Conservation (phyloP, 2,888 invertebrate species). For the Metopia argyrocephala region DNA sequence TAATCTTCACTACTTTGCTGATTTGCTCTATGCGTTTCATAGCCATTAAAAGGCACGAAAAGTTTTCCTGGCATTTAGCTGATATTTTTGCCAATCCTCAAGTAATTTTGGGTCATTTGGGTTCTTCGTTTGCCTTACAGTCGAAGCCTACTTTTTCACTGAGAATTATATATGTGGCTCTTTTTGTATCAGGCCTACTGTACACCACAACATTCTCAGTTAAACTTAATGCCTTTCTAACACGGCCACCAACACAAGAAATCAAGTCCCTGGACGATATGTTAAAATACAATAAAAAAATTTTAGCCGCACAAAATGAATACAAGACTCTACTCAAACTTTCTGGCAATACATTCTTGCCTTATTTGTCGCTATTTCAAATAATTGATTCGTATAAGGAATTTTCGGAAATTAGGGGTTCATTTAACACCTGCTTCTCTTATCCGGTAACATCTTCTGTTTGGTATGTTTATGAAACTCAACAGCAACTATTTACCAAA, state of each 20-base stretch:
- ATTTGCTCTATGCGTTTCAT: constrained; percentile 9
- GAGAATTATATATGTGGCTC: constrained; percentile 57
- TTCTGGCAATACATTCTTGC: constrained; percentile 41
- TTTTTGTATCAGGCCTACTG: constrained; percentile 63
- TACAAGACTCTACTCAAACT: constrained; percentile 40
- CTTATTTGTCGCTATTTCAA: constrained; percentile 55
- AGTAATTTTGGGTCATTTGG: constrained; percentile 61
- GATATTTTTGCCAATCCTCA: constrained; percentile 61
- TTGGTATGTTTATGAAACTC: constrained; percentile 62
- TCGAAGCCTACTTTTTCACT: constrained; percentile 15
- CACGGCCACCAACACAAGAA: constrained; percentile 54
- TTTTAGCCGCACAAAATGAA: constrained; percentile 30
- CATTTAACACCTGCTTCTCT: constrained; percentile 56
- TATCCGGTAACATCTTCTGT: constrained; percentile 64
- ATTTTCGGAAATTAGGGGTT: constrained; percentile 58
- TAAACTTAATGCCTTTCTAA: constrained; percentile 63
- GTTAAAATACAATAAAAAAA: constrained; percentile 34
- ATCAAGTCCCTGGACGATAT: constrained; percentile 61
- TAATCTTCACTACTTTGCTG: constrained; percentile 36
- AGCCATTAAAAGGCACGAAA: constrained; percentile 1
- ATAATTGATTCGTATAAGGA: constrained; percentile 54
- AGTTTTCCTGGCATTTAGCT: constrained; percentile 4
- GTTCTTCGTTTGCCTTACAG: constrained; percentile 57
- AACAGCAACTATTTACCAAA: constrained; percentile 58
- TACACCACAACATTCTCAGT: constrained; percentile 65